Evolutionary conservation across 2,888 invertebrate genomes (phyloP).

Genomic region (Dysmachus trigonus): DNA sequence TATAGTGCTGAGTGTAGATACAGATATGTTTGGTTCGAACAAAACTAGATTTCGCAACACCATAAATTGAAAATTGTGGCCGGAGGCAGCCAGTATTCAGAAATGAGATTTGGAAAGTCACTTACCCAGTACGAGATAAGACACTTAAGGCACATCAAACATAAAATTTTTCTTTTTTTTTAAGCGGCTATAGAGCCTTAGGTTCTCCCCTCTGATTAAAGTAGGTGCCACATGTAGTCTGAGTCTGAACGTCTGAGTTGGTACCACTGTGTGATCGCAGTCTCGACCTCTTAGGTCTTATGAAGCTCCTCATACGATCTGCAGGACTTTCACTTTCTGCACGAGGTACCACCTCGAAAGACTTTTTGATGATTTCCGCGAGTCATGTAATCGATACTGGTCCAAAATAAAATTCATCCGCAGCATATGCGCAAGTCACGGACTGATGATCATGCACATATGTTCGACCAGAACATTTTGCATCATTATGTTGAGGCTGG

Average conservation of each 20-base stretch:
- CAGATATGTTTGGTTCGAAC: neutral
- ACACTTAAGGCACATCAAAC: neutral
- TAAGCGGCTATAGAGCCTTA: slow-evolving; percentile 2
- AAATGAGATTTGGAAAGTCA: slow-evolving; percentile 40
- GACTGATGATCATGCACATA: neutral
- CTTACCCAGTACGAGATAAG: slow-evolving; percentile 10
- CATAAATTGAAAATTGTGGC: slow-evolving; percentile 26
- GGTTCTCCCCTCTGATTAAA: neutral
- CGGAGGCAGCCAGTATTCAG: slow-evolving; percentile 18
- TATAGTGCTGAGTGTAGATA: neutral
- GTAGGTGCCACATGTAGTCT: slow-evolving; percentile 1
- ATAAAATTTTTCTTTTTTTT: too few species aligned
- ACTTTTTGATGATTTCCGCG: slow-evolving; percentile 18
- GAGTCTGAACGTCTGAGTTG: too few species aligned
- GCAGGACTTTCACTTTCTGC: slow-evolving; percentile 41
- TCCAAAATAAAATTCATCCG: neutral
- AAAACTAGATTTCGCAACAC: slow-evolving; percentile 35
- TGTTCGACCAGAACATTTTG: neutral
- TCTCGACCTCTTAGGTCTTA: neutral
- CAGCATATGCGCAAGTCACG: neutral
- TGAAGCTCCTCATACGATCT: neutral
- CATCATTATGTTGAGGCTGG: neutral
- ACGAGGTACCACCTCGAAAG: neutral
- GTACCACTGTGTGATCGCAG: neutral
- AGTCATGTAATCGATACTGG: slow-evolving; percentile 39